A percentile compares a stretch with the other conserved stretches of the same genome.
Conservation (phyloP, 2,888 invertebrate genomes). For the Drosophila meridionalis region DNA sequence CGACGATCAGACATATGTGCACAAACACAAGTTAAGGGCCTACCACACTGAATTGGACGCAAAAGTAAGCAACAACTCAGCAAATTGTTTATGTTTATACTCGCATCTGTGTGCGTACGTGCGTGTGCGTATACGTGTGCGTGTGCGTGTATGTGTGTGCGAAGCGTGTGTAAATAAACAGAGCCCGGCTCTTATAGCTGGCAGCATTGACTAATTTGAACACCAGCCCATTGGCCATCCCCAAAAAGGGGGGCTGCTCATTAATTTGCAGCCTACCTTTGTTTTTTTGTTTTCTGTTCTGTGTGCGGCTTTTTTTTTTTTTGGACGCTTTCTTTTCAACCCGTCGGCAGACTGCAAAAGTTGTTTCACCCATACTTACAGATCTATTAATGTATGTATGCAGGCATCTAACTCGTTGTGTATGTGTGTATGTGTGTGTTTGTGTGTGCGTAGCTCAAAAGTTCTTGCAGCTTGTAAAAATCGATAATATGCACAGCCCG, state of each 20-base stretch:
- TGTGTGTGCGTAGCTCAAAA: slow-evolving; percentile 48
- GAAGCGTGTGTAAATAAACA: slow-evolving; percentile 53
- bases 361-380: slow-evolving; percentile 29
- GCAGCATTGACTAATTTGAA: slow-evolving; percentile 8
- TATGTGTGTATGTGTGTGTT: slow-evolving; percentile 14
- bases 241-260: slow-evolving; percentile 10
- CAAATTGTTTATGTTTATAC: slow-evolving; percentile 48
- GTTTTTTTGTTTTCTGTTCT: slow-evolving; percentile 1
- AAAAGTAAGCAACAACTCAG: slow-evolving; percentile 43
- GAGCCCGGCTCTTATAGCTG: slow-evolving; percentile 32
- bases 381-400: slow-evolving; percentile 34
- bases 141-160: neutral
- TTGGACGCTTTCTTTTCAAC: slow-evolving; percentile 42
- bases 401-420: slow-evolving; percentile 17
- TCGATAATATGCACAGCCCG: slow-evolving; percentile 70
- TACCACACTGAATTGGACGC: slow-evolving; percentile 34
- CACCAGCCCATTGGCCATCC: slow-evolving; percentile 3
- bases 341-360: slow-evolving; percentile 46
- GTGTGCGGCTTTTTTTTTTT: slow-evolving; percentile 22
- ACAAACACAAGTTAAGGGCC: slow-evolving; percentile 32
- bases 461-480: slow-evolving; percentile 76
- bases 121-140: neutral
- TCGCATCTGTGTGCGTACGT: slow-evolving; percentile 21
- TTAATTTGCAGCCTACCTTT: slow-evolving; percentile 16
- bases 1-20: slow-evolving; percentile 41